phyloP scores from a whole-genome alignment of 2,113 vertebrate genomes.

The Etheostoma cragini region DNA sequence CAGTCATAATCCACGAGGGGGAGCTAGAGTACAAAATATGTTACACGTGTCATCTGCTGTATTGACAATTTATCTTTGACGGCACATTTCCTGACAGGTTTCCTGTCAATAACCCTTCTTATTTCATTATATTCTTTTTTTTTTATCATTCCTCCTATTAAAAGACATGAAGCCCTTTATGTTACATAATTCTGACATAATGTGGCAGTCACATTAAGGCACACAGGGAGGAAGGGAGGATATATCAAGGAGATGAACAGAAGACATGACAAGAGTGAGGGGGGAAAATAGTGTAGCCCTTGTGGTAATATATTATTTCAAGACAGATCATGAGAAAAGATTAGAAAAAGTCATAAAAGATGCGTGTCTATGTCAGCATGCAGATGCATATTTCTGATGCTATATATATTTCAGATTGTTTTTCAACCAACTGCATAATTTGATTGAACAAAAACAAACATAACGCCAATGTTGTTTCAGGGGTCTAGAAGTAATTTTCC shows the following conservation, averaged over 20 bases:
- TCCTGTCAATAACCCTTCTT: constrained; percentile 36
- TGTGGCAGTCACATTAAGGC: constrained; percentile 15
- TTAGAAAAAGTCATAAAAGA: constrained; percentile 8
- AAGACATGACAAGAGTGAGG: background rate
- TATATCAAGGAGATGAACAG: constrained; percentile 7
- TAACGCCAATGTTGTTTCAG: background rate
- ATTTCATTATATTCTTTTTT: constrained; percentile 43
- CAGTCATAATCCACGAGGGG: constrained; percentile 54
- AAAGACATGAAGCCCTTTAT: constrained; percentile 19
- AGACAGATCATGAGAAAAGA: constrained; percentile 13
- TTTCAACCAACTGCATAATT: background rate
- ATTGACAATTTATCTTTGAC: background rate
- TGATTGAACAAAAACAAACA: background rate
- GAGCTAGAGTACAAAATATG: constrained; percentile 48
- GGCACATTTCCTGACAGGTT: constrained; percentile 54
- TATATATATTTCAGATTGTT: background rate
- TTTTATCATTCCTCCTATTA: constrained; percentile 2
- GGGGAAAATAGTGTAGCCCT: background rate
- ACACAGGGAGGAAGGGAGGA: constrained; percentile 15
- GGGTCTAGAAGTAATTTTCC: background rate
- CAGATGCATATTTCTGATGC: background rate
- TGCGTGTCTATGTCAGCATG: background rate
- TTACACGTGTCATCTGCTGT: background rate
- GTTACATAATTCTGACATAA: constrained; percentile 23
- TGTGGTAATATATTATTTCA: constrained; percentile 8